Evolutionary conservation across 2,888 invertebrate genomes (phyloP), one percentile per base, ranked within the genome.

Genomic region (Melikaiella ostensackeni): DNA sequence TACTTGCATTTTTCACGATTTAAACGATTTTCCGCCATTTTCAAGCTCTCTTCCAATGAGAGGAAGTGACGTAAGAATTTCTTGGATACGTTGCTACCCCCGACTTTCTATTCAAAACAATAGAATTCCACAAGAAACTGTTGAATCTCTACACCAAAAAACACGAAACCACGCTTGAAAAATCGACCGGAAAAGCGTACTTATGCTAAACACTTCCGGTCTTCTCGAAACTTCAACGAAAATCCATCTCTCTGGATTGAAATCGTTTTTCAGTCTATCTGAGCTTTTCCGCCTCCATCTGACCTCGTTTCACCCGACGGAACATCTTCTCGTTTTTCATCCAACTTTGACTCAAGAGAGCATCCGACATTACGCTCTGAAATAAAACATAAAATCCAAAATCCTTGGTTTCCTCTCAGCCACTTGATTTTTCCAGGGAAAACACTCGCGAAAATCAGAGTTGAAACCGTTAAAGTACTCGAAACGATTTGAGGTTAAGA

Each of bases 401-500:
- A 61, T 62, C 13, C 19, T 33, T n/a, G 6, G 27, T 63, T 16
- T 42, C 42, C 5, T 42, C 42, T 16, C 16, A 16, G 16, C 16
- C 42, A 16, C 16, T 16, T 42, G 3, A 46, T 24, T n/a, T 75
- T 27, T 30, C 62, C 19, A 30, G 38, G 55, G 27, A n/a, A 33
- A 59, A 21, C n/a, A 61, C 66, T 66, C 55, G 21, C 33, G 46
- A 76, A 59, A 70, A 59, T 42, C 16, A 66, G 57, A 79, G 79
- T 76, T 42, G 42, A 42, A 16, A 42, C 5, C 4, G 16, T 16
- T 82, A 79, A 79, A 80, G 27, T 61, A 33, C 76, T 74, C 78
- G 81, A 81, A 83, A 82, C 79, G 80, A 80, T 80, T 81, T 77
- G 74, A 80, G 76, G 61, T 75, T 38, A 11, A 42, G 19, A 75